Evolutionary conservation across 1,140 invertebrate species (phyloP).

Genomic region (Aphaenogaster ashmeadi): DNA sequence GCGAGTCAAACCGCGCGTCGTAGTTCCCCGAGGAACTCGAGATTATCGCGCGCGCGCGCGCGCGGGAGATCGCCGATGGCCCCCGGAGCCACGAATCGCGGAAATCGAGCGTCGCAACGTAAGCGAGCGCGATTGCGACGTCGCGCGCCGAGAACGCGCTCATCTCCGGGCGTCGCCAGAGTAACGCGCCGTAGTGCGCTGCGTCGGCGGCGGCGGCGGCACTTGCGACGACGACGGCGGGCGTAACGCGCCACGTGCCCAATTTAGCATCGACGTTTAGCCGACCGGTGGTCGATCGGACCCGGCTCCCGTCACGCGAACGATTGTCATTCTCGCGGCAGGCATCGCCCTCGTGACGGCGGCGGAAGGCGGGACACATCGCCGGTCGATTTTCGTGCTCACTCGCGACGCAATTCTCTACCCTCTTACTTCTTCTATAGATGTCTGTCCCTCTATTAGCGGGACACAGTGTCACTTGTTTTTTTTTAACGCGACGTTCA

Average conservation of each 20-base stretch:
- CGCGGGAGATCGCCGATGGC: not conserved
- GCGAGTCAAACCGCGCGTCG: slow-evolving; percentile 59
- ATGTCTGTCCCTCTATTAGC: not conserved
- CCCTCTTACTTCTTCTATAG: slow-evolving; percentile 2
- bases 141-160: not conserved
- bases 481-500: slow-evolving; percentile 29
- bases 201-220: not conserved
- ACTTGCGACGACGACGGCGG: not conserved
- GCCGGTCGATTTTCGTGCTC: slow-evolving; percentile 52
- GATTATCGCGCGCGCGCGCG: slow-evolving; percentile 44
- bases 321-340: slow-evolving; percentile 49
- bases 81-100: slow-evolving; percentile 18
- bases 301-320: not conserved
- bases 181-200: not conserved
- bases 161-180: not conserved
- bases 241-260: not conserved
- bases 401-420: slow-evolving; percentile 66
- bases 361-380: slow-evolving; percentile 49
- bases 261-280: slow-evolving; percentile 25
- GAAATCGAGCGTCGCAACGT: slow-evolving; percentile 4
- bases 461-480: not conserved
- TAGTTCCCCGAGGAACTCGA: slow-evolving; percentile 30
- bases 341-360: slow-evolving; percentile 23
- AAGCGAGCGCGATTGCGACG: slow-evolving; percentile 6
- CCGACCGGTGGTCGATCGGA: not conserved